Evolutionary conservation across 1,140 invertebrate species (phyloP).

Genomic region (Argopecten irradians): DNA sequence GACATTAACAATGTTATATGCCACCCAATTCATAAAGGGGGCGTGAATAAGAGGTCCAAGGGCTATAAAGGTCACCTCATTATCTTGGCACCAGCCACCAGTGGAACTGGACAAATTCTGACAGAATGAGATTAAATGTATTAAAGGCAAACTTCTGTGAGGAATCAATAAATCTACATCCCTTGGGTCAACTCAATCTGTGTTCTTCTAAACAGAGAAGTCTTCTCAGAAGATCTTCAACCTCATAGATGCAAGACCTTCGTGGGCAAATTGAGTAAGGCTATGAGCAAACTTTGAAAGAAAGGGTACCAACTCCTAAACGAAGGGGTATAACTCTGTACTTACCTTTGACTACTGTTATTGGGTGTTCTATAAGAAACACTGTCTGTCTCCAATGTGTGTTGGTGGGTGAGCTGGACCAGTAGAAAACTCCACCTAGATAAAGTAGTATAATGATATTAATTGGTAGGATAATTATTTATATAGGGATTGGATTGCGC

Average conservation of each 20-base stretch:
- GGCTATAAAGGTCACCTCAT: too few relatives aligned
- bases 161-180: background rate
- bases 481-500: too few relatives aligned
- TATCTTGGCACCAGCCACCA: background rate
- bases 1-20: background rate
- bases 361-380: slow-evolving; percentile 80
- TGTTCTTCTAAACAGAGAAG: too few relatives aligned
- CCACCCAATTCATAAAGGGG: background rate
- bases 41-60: background rate
- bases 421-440: slow-evolving; percentile 77
- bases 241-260: too few relatives aligned
- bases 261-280: too few relatives aligned
- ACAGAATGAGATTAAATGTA: background rate
- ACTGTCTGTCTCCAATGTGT: slow-evolving; percentile 78
- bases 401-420: slow-evolving; percentile 70
- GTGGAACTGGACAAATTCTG: background rate
- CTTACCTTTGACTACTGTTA: slow-evolving; percentile 84
- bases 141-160: background rate
- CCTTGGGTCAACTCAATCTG: too few relatives aligned
- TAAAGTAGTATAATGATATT: slow-evolving; percentile 27
- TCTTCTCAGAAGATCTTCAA: too few relatives aligned
- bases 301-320: background rate
- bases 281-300: too few relatives aligned
- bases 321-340: background rate
- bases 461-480: background rate